Evolutionary conservation across 2,888 invertebrate species (phyloP).

Genomic region (Brachypterus glaber): DNA sequence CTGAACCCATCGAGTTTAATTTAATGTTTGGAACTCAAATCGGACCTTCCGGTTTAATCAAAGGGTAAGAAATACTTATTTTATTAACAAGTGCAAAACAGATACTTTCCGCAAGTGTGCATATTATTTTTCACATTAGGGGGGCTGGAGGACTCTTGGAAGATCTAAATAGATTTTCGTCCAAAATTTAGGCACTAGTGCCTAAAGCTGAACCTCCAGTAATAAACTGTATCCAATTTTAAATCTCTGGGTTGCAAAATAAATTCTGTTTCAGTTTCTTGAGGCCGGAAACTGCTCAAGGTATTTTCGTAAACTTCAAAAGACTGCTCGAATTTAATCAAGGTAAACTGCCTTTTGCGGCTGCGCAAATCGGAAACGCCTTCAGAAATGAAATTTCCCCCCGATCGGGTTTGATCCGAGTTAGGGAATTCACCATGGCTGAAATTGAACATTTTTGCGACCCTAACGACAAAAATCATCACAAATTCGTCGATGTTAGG

Average conservation of each 20-base stretch:
- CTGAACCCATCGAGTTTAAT: constrained; percentile 96
- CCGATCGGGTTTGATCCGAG: constrained; percentile 86
- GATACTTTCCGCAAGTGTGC: too few relatives aligned
- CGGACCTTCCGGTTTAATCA: constrained; percentile 90
- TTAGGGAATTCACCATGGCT: constrained; percentile 98
- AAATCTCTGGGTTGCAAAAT: too few relatives aligned
- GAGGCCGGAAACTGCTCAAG: constrained; percentile 98
- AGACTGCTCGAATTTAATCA: constrained; percentile 94
- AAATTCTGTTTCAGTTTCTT: too few relatives aligned
- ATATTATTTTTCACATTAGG: not conserved
- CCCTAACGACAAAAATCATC: constrained; percentile 75
- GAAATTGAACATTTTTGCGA: constrained; percentile 99
- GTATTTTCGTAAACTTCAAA: constrained; percentile 99
- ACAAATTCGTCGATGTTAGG: constrained; percentile 74
- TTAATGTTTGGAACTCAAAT: constrained; percentile 98
- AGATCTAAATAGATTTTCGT: not conserved
- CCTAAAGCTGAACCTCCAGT: too few relatives aligned
- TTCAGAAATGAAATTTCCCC: constrained; percentile 99
- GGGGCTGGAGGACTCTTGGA: not conserved
- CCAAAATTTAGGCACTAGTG: too few relatives aligned
- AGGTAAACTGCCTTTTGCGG: constrained; percentile 92
- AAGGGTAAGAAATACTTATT: constrained; percentile 51
- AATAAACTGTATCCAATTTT: too few relatives aligned
- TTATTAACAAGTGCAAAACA: too few relatives aligned
- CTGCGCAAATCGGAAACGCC: constrained; percentile 96